phyloP scores from a whole-genome alignment of 2,797 vertebrate species.

The Masticophis lateralis region DNA sequence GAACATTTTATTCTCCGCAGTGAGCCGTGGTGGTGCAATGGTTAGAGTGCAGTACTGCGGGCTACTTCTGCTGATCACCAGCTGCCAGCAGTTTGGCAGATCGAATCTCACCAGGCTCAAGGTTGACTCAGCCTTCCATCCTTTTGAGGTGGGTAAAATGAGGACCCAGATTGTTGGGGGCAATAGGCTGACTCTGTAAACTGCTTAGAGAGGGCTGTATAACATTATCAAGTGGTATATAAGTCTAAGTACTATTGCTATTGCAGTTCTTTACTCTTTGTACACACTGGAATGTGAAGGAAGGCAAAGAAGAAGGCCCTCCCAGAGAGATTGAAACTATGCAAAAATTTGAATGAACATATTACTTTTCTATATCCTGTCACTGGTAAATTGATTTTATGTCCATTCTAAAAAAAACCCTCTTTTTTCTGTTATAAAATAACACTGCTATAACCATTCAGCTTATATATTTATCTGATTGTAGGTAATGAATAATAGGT shows the following conservation, averaged over 20 bases:
- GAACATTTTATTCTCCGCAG: neutral
- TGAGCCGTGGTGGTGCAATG: too few species aligned
- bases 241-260: too few species aligned
- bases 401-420: neutral
- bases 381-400: conserved; percentile 15
- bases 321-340: conserved; percentile 1
- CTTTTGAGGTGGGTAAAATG: too few species aligned
- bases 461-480: neutral
- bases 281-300: neutral
- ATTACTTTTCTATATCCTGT: neutral
- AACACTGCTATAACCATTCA: neutral
- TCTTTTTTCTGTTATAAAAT: neutral
- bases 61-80: too few species aligned
- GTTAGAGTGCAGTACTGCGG: too few species aligned
- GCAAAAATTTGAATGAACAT: neutral
- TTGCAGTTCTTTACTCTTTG: neutral
- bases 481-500: neutral
- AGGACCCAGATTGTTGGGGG: too few species aligned
- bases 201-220: too few species aligned
- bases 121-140: too few species aligned
- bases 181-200: too few species aligned
- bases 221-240: too few species aligned
- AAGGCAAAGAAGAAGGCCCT: neutral
- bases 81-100: too few species aligned
- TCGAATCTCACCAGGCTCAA: too few species aligned